Evolutionary conservation across 2,113 vertebrate genomes (phyloP).

Genomic region (Forbesichthys papilliferus): DNA sequence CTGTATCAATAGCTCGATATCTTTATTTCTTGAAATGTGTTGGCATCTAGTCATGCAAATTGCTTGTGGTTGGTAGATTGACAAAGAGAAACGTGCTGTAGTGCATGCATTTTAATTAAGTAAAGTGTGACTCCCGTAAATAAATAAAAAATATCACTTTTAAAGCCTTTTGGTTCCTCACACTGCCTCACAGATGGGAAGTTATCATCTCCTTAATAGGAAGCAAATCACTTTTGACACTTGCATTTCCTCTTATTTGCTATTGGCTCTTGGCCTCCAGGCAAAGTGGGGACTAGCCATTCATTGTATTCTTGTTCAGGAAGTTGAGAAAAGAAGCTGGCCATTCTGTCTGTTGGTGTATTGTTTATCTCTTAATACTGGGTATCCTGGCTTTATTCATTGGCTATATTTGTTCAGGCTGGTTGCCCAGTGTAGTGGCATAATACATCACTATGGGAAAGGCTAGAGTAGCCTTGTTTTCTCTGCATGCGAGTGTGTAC

Average conservation of each 20-base stretch:
- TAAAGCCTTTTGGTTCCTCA: constrained; percentile 27
- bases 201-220: constrained; percentile 68
- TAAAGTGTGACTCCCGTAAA: no score
- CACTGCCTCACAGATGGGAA: constrained; percentile 61
- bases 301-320: constrained; percentile 70
- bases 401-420: constrained; percentile 58
- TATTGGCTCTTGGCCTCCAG: constrained; percentile 24
- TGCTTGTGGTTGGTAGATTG: no score
- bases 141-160: constrained; percentile 2
- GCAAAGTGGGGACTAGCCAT: constrained; percentile 43
- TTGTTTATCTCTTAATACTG: constrained; percentile 64
- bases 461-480: constrained; percentile 36
- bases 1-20: no score
- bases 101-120: no score
- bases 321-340: constrained; percentile 66
- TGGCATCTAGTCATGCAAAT: no score
- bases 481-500: constrained; percentile 26
- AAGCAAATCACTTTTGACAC: constrained; percentile 56
- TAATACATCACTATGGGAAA: constrained; percentile 47
- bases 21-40: no score
- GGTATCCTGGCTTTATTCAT: constrained; percentile 36
- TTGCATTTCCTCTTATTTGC: constrained; percentile 52
- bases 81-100: no score
- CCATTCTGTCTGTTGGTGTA: constrained; percentile 52
- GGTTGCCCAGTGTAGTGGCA: constrained; percentile 27